Base-by-base conservation (phyloP, 2,113 vertebrate genomes). In the Hydrochoerus hydrochaeris region DNA sequence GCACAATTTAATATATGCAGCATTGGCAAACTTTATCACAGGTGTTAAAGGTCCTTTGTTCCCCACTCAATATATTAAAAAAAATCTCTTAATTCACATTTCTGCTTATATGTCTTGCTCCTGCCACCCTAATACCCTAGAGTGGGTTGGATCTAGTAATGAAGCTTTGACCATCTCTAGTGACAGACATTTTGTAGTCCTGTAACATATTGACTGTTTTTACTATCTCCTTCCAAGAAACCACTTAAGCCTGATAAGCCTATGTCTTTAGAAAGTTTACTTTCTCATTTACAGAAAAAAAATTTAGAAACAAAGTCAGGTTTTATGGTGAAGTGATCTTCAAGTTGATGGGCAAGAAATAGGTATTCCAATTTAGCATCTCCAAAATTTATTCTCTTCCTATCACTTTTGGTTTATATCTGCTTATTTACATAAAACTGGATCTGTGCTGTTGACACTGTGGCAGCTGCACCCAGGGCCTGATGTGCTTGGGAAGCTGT, bases 231-330 rank as follows among this genome's bases (percentile, higher is more conserved):
- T 93, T 52, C 77, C 60, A 32, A 85, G 80, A 73, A 88, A 63
- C 63, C 28, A 82, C 17, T 26, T 73, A 63, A 69, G 49, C 32
- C 52, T 82, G 44, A 49, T 54, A 92, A 83, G 71, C 20, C 28
- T 85, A n/a, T 46, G n/a, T 93, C 38, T 38, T 57, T 78, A 46
- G 30, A 73, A 87, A 77, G 54, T 57, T 54, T 85, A 35, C 71
- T 69, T 80, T 75, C 49, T 97, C 63, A 92, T 57, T 11, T 90
- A 46, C 32, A 49, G 44, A 52, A 41, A 60, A 54, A 87, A 20
- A 62, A n/a, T 85, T 88, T 49, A 87, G 57, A 71, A 44, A 86
- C 62, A 90, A 92, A 92, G 14, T 63, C 60, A 92, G 54, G 57
- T 10, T 38, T 52, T 52, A 5, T 35, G 44, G 10, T 38, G 22